Evolutionary conservation across 2,113 vertebrate species (phyloP).

Genomic region (Ageneiosus marmoratus): DNA sequence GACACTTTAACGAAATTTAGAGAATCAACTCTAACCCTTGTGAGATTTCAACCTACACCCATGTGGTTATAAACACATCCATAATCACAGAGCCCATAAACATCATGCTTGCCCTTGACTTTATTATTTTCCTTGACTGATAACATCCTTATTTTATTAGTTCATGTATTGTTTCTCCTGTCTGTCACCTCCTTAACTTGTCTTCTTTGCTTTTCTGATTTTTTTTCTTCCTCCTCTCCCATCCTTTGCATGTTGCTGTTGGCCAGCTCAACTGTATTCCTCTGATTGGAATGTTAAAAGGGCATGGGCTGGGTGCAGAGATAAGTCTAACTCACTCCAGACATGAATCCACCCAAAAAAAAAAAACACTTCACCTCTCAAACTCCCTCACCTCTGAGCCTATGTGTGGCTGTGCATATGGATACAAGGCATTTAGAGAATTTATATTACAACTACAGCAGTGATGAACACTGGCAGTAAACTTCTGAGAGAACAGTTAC

Average conservation of each 20-base stretch:
- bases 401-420: neutral
- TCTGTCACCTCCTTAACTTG: neutral
- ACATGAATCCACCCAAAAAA: slow-evolving; percentile 17
- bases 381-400: neutral
- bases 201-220: neutral
- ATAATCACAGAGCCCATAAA: neutral
- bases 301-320: neutral
- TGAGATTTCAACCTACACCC: neutral
- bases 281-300: slow-evolving; percentile 9
- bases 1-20: neutral
- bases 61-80: neutral
- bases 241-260: slow-evolving; percentile 11
- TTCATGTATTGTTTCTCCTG: neutral
- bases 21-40: neutral
- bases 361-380: slow-evolving; percentile 17
- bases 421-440: neutral
- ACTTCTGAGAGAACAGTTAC: neutral
- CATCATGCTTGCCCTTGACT: neutral
- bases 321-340: slow-evolving; percentile 9
- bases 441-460: neutral
- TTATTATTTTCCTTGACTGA: too few relatives aligned
- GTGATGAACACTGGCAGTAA: neutral
- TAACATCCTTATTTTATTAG: neutral
- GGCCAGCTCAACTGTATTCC: neutral
- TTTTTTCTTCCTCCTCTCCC: neutral